These are phyloP conservation scores for Loris lydekkerianus DNA, from an alignment of 2,797 vertebrate genomes.

Conservation along the genomic window DNA sequence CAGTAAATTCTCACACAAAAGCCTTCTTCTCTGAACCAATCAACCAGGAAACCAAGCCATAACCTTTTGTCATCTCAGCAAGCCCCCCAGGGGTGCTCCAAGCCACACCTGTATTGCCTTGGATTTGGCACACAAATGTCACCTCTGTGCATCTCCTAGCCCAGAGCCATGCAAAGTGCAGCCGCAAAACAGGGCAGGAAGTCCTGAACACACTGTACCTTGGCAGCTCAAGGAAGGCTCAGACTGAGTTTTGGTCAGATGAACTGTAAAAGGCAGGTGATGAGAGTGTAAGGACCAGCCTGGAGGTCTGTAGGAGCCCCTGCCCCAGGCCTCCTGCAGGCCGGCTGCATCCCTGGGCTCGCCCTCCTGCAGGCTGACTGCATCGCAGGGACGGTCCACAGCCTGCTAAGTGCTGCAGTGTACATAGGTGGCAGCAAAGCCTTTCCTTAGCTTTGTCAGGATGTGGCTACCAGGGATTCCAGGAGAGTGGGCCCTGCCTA, in stretches of 20 bases:
- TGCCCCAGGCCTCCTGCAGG: background rate
- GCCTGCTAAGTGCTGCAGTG: conserved; percentile 27
- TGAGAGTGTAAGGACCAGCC: conserved; percentile 78
- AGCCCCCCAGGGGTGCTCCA: fast-evolving
- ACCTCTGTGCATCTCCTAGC: background rate
- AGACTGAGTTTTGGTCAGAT: conserved; percentile 96
- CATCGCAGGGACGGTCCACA: fast-evolving
- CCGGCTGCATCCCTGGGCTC: background rate
- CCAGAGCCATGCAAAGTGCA: conserved; percentile 72
- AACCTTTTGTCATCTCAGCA: background rate
- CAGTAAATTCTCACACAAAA: background rate
- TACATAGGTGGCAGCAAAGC: conserved; percentile 85
- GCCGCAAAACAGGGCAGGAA: background rate
- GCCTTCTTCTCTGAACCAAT: background rate
- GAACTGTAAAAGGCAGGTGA: conserved; percentile 92
- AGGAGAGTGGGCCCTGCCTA: background rate
- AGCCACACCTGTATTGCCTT: background rate
- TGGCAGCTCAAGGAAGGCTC: conserved; percentile 93
- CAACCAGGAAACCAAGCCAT: background rate
- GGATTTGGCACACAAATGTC: fast-evolving
- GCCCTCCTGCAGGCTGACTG: fast-evolving
- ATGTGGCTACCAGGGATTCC: fast-evolving
- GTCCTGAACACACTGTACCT: conserved; percentile 90
- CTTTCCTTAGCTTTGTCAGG: background rate
- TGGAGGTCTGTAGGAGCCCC: conserved; percentile 32